phyloP scores from a whole-genome alignment of 2,113 vertebrate genomes.

The Piaya cayana region DNA sequence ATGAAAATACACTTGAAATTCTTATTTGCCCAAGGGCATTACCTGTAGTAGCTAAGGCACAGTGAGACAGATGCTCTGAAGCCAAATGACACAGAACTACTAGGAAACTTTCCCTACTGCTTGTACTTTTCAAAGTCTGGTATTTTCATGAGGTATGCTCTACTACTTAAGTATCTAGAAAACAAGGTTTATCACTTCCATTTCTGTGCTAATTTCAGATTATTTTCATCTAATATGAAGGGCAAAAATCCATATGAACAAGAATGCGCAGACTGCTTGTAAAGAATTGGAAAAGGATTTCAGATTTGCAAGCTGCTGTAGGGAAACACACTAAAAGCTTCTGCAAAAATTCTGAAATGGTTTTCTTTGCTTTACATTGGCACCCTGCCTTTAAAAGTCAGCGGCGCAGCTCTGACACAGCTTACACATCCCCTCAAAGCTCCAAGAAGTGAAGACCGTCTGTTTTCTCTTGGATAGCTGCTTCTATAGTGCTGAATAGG shows the following conservation, averaged over 20 bases:
- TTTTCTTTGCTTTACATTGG: slow-evolving; percentile 31
- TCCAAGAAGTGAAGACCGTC: background rate
- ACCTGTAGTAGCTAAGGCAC: background rate
- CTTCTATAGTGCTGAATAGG: background rate
- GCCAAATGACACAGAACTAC: background rate
- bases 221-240: background rate
- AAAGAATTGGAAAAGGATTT: background rate
- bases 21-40: background rate
- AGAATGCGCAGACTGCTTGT: background rate
- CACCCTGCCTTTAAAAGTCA: background rate
- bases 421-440: background rate
- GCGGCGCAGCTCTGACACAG: background rate
- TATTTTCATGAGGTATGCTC: background rate
- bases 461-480: slow-evolving; percentile 3
- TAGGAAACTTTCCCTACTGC: background rate
- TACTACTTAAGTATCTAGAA: background rate
- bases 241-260: background rate
- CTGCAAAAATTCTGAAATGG: background rate
- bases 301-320: background rate
- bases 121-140: background rate
- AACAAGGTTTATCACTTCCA: background rate
- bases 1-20: background rate
- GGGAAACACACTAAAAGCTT: background rate
- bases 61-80: background rate
- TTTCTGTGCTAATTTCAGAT: background rate